Evolutionary conservation across 2,888 invertebrate genomes (phyloP).

Genomic region (Balanococcus diminutus): DNA sequence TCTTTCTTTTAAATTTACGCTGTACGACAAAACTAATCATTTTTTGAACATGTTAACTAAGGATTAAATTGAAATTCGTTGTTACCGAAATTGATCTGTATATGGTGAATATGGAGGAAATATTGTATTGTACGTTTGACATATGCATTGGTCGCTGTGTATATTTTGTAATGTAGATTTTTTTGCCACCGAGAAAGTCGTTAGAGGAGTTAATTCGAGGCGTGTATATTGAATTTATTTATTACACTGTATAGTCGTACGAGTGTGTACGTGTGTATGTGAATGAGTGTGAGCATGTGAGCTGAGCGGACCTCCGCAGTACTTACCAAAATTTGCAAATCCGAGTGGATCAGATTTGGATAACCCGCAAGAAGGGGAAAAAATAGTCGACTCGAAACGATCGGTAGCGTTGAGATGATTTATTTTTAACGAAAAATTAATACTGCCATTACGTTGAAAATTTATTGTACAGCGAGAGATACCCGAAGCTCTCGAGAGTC

Average conservation of each 20-base stretch:
- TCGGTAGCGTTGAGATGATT: not conserved
- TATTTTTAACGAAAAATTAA: conserved; percentile 1
- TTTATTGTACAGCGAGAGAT: conserved; percentile 31
- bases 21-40: conserved; percentile 5
- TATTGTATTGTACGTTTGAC: not conserved
- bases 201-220: not conserved
- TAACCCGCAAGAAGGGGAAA: too few relatives aligned
- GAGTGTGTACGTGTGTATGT: not conserved
- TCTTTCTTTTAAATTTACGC: conserved; percentile 15
- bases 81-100: conserved; percentile 21
- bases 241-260: not conserved
- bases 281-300: not conserved
- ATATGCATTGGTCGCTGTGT: not conserved
- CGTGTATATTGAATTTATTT: not conserved
- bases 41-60: conserved; percentile 38
- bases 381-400: not conserved
- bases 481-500: not conserved
- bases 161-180: not conserved
- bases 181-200: not conserved
- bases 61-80: conserved; percentile 23
- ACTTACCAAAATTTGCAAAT: not conserved
- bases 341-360: too few relatives aligned
- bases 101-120: not conserved
- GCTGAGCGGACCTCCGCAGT: not conserved
- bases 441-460: conserved; percentile 33